phyloP scores from a whole-genome alignment of 1,140 invertebrate genomes.

The Drosophila eugracilis region DNA sequence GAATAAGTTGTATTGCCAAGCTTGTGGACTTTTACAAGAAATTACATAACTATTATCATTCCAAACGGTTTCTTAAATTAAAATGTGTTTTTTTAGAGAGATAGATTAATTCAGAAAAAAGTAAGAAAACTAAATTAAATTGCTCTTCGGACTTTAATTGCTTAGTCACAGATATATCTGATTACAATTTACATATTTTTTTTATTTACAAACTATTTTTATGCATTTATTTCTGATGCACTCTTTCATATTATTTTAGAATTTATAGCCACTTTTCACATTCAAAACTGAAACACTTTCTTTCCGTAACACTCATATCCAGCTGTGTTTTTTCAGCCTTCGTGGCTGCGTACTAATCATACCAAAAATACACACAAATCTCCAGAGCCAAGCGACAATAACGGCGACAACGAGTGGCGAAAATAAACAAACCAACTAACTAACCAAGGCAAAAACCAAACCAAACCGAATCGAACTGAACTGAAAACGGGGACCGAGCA shows the following conservation, averaged over 20 bases:
- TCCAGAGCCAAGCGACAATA: constrained; percentile 6
- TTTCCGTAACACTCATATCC: neutral
- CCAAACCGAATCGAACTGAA: constrained; percentile 22
- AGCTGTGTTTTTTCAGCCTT: constrained; percentile 24
- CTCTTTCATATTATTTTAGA: neutral
- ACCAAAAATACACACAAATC: constrained; percentile 23
- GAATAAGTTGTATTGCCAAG: neutral
- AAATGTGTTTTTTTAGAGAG: no score
- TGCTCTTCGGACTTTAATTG: no score
- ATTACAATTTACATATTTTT: no score
- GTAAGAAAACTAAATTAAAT: no score
- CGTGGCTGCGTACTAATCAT: constrained; percentile 4
- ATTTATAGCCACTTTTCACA: neutral
- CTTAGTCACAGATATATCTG: no score
- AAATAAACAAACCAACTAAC: constrained; percentile 24
- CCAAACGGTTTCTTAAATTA: no score
- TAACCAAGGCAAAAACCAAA: constrained; percentile 26
- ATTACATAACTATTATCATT: no score
- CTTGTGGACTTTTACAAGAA: no score
- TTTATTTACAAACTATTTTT: neutral
- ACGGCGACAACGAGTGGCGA: constrained; percentile 5
- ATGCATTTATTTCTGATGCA: neutral
- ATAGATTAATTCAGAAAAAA: no score
- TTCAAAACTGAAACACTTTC: no score
- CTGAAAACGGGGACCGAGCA: constrained; percentile 18